A percentile compares a stretch with the other conserved stretches of the same genome.
phyloP scores from a whole-genome alignment of 2,113 vertebrate species.

The Neopipo cinnamomea region DNA sequence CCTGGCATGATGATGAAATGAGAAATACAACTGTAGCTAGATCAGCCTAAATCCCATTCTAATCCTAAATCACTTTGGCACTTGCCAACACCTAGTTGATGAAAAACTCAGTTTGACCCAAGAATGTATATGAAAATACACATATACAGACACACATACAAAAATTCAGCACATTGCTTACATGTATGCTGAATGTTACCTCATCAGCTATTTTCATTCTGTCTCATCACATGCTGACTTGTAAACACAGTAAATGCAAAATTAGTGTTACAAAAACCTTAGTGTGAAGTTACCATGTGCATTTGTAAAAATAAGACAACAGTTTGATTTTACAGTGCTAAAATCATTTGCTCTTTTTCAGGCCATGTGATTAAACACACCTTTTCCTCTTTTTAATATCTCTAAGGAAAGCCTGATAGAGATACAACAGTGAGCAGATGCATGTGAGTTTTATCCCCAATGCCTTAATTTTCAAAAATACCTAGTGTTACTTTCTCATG shows the following conservation, averaged over 20 bases:
- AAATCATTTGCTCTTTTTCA: background rate
- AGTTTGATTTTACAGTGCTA: background rate
- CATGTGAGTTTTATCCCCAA: background rate
- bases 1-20: constrained; percentile 17
- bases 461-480: constrained; percentile 9
- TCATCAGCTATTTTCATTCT: background rate
- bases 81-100: background rate
- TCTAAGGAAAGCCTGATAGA: background rate
- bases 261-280: background rate
- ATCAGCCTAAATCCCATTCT: background rate
- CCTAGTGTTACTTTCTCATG: background rate
- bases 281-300: background rate
- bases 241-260: background rate
- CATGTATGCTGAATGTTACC: background rate
- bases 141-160: background rate
- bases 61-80: background rate
- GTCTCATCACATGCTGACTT: background rate
- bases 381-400: background rate
- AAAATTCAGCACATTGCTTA: background rate
- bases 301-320: background rate
- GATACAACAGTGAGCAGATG: background rate
- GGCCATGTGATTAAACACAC: background rate
- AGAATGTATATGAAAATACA: background rate
- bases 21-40: background rate
- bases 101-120: constrained; percentile 28